A percentile compares a stretch with the other conserved stretches of the same genome.
These are phyloP conservation scores for Fragum fragum DNA, from an alignment of 2,888 invertebrate genomes.

Conservation along the genomic window DNA sequence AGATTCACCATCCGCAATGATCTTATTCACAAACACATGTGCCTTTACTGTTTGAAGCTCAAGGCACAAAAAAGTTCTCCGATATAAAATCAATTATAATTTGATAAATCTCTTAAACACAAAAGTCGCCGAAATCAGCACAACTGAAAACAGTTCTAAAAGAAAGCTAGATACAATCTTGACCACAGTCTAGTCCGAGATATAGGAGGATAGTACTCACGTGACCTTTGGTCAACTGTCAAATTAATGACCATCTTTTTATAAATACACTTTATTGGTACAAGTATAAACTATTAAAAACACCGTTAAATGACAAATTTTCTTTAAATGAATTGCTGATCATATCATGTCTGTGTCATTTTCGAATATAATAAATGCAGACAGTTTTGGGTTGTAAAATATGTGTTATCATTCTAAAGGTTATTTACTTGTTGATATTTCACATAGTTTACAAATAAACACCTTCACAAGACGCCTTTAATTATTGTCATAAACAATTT, in stretches of 20 bases:
- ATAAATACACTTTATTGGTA: slow-evolving; percentile 21
- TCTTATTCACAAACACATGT: too few species aligned
- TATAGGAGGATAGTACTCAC: neutral
- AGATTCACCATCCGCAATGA: too few species aligned
- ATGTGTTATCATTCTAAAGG: slow-evolving; percentile 5
- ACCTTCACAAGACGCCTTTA: neutral
- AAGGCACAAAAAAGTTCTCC: too few species aligned
- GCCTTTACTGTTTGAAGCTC: too few species aligned
- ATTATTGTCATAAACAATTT: neutral
- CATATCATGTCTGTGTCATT: slow-evolving; percentile 1
- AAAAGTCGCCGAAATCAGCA: too few species aligned
- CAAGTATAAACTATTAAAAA: slow-evolving; percentile 13
- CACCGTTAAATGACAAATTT: slow-evolving; percentile 24
- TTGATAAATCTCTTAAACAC: too few species aligned
- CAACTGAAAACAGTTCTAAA: too few species aligned
- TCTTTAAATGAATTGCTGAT: neutral
- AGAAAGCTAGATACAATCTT: neutral
- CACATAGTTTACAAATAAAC: neutral
- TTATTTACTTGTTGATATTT: slow-evolving; percentile 2
- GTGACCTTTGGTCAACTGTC: slow-evolving; percentile 20
- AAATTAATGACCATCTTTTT: slow-evolving; percentile 17
- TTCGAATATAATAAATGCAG: neutral
- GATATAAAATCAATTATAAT: too few species aligned
- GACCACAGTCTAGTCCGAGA: neutral
- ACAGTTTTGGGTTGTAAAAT: slow-evolving; percentile 1